Evolutionary conservation across 2,888 invertebrate species (phyloP).

Genomic region (Cryptocephalus moraei): DNA sequence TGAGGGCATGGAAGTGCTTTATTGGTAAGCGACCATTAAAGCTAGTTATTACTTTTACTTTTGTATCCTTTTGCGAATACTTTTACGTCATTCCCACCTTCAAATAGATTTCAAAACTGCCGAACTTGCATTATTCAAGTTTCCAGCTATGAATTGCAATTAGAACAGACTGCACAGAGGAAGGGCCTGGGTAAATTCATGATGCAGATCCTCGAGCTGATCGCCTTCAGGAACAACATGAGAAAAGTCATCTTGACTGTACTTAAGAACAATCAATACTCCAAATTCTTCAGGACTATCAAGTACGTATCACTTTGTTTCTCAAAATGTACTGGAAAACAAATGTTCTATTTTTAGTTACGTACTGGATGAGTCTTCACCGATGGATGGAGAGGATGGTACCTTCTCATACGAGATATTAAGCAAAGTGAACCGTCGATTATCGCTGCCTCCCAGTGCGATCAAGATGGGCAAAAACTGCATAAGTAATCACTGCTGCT

Average conservation of each 20-base stretch:
- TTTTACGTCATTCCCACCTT: too few species aligned
- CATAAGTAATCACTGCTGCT: constrained; percentile 24
- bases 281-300: constrained; percentile 66
- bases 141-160: constrained; percentile 78
- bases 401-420: constrained; percentile 51
- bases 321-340: neutral
- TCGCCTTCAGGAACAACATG: constrained; percentile 67
- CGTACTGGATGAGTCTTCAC: constrained; percentile 55
- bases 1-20: constrained; percentile 63
- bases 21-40: constrained; percentile 47
- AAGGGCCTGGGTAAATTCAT: constrained; percentile 78
- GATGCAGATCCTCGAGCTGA: constrained; percentile 64
- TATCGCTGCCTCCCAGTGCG: constrained; percentile 16
- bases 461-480: constrained; percentile 18
- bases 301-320: constrained; percentile 46
- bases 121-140: neutral
- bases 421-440: constrained; percentile 43
- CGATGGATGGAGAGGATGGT: constrained; percentile 42
- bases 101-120: neutral
- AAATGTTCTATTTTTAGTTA: constrained; percentile 41
- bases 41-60: too few species aligned
- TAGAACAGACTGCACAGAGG: constrained; percentile 57
- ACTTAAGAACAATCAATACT: constrained; percentile 65
- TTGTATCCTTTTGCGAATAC: too few species aligned
- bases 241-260: constrained; percentile 74